phyloP scores from a whole-genome alignment of 2,797 vertebrate species.

The Meda fulgida region DNA sequence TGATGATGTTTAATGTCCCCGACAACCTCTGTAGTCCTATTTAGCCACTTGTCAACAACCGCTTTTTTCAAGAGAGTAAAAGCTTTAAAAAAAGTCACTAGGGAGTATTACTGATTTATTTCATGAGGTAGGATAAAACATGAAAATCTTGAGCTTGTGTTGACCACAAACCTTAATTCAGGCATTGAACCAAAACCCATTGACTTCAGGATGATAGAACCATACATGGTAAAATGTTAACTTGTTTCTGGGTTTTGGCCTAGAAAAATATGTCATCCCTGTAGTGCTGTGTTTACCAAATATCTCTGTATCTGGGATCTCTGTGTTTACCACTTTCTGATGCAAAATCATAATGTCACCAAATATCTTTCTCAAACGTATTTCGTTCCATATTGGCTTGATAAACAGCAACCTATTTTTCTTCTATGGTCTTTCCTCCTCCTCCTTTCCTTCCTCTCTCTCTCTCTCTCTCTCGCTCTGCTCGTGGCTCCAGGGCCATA shows the following conservation, averaged over 20 bases:
- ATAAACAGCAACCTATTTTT: constrained; percentile 18
- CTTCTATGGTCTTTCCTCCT: background rate
- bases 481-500: constrained; percentile 69
- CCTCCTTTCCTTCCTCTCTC: background rate
- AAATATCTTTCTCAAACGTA: background rate
- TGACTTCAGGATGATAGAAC: background rate
- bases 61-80: background rate
- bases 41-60: too few species aligned
- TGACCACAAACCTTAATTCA: background rate
- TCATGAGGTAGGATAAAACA: background rate
- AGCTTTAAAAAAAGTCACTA: background rate
- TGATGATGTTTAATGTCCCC: too few species aligned
- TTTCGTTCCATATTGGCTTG: background rate
- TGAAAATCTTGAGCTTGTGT: background rate
- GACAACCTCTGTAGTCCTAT: too few species aligned
- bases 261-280: background rate
- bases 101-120: background rate
- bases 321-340: background rate
- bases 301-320: background rate
- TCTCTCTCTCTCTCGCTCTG: constrained; percentile 63
- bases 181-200: background rate
- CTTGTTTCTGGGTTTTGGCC: background rate
- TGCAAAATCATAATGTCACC: background rate
- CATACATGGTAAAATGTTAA: background rate
- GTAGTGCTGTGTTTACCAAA: background rate